A percentile compares a stretch with the other conserved stretches of the same genome.
Evolutionary conservation across 2,113 vertebrate species (phyloP).

Genomic region (Alouatta palliata): DNA sequence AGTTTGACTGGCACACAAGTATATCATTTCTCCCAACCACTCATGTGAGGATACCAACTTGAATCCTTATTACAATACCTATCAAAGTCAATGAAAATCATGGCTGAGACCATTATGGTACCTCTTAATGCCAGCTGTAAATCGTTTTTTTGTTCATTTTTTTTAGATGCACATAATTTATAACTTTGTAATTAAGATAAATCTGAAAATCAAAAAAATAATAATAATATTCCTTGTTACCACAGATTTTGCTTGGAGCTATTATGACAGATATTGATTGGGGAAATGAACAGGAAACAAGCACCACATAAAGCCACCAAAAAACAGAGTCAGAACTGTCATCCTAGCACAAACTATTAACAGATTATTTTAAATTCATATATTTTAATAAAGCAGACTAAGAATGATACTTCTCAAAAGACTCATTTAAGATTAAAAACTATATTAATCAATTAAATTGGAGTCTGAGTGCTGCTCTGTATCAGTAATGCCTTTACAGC

Average conservation of each 20-base stretch:
- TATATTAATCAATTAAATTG: not conserved
- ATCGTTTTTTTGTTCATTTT: slow-evolving; percentile 79
- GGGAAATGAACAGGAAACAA: slow-evolving; percentile 73
- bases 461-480: not conserved
- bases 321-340: not conserved
- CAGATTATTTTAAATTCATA: not conserved
- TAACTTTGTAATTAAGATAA: slow-evolving; percentile 86
- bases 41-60: slow-evolving; percentile 69
- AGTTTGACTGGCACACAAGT: slow-evolving; percentile 78
- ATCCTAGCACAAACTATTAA: not conserved
- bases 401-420: slow-evolving; percentile 15
- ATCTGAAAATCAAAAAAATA: slow-evolving; percentile 84
- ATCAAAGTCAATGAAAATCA: slow-evolving; percentile 77
- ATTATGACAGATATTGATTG: slow-evolving; percentile 82
- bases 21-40: slow-evolving; percentile 74
- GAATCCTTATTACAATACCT: slow-evolving; percentile 77
- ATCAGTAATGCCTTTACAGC: not conserved
- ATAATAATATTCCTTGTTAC: slow-evolving; percentile 84
- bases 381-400: not conserved
- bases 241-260: slow-evolving; percentile 82
- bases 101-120: slow-evolving; percentile 75
- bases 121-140: slow-evolving; percentile 76
- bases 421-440: not conserved
- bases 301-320: slow-evolving; percentile 56
- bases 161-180: slow-evolving; percentile 80